A percentile compares a stretch with the other conserved stretches of the same genome.
Evolutionary conservation across 92 coral and sea anemone genomes (phyloP).

Genomic region (Nematostella vectensis): DNA sequence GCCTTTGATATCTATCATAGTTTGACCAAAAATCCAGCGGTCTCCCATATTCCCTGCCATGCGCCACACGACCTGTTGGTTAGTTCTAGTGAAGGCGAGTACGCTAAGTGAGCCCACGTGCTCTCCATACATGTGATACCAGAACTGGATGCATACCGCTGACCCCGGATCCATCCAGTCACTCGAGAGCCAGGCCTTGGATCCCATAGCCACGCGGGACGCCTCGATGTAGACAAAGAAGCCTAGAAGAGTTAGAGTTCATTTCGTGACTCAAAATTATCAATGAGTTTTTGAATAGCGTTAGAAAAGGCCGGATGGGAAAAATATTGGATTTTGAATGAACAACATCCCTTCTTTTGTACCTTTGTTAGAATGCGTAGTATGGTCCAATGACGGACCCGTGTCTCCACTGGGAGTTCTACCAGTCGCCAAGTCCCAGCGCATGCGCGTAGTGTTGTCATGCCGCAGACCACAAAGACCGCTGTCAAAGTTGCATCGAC

Average conservation of each 20-base stretch:
- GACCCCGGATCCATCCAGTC: constrained; percentile 19
- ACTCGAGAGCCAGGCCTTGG: constrained; percentile 6
- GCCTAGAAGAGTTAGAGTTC: no score
- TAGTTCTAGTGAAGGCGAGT: not conserved
- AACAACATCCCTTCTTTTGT: not conserved
- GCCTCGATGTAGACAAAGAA: constrained; percentile 10
- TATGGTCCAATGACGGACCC: constrained; percentile 9
- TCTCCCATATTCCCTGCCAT: constrained; percentile 6
- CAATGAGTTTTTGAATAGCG: no score
- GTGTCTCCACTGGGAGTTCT: constrained; percentile 17
- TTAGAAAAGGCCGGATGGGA: no score
- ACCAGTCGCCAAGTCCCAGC: constrained; percentile 21
- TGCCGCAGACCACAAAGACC: constrained; percentile 43
- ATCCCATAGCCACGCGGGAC: not conserved
- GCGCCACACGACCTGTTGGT: not conserved
- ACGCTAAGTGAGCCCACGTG: constrained; percentile 9
- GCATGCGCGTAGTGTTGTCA: constrained; percentile 7
- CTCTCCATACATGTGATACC: constrained; percentile 25
- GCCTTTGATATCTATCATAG: not conserved
- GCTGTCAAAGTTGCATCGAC: constrained; percentile 33
- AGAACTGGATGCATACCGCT: constrained; percentile 9
- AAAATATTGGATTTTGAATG: no score
- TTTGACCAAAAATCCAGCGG: constrained; percentile 8
- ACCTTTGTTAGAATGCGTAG: constrained; percentile 7
- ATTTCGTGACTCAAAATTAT: no score